phyloP scores from a whole-genome alignment of 2,113 vertebrate genomes.

The Riparia riparia region DNA sequence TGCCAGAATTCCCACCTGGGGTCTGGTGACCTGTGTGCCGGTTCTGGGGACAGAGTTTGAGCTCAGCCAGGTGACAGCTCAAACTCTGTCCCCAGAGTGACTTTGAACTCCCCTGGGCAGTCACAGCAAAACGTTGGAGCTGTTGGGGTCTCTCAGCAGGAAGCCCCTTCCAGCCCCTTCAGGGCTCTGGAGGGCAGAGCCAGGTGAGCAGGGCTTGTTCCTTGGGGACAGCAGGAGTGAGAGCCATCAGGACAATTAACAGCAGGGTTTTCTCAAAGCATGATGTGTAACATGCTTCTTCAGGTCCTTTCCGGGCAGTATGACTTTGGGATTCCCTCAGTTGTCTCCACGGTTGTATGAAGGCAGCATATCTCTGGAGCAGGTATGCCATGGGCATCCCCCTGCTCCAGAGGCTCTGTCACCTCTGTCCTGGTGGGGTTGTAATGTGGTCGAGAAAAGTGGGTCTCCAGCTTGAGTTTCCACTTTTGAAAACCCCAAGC shows the following conservation, averaged over 20 bases:
- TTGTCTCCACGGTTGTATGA: background rate
- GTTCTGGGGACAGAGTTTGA: background rate
- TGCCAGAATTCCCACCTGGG: background rate
- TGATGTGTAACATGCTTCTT: background rate
- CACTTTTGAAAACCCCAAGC: background rate
- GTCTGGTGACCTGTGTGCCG: accelerated
- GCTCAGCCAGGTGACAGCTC: background rate
- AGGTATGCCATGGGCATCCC: background rate
- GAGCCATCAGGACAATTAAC: background rate
- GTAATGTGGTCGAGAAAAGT: accelerated
- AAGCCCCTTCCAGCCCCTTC: background rate
- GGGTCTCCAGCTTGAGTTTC: background rate
- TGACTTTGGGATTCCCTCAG: background rate
- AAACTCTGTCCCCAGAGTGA: background rate
- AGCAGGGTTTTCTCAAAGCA: background rate
- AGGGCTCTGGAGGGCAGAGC: background rate
- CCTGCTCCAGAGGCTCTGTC: background rate
- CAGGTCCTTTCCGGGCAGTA: background rate
- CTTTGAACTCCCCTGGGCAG: background rate
- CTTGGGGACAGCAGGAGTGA: background rate
- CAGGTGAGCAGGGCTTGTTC: background rate
- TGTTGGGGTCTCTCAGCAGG: background rate
- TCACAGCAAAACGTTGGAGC: background rate
- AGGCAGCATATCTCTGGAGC: accelerated
- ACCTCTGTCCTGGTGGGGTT: background rate